Evolutionary conservation across 2,888 invertebrate genomes (phyloP), one percentile per base, ranked within the genome.

Genomic region (Watsonalla cultraria): DNA sequence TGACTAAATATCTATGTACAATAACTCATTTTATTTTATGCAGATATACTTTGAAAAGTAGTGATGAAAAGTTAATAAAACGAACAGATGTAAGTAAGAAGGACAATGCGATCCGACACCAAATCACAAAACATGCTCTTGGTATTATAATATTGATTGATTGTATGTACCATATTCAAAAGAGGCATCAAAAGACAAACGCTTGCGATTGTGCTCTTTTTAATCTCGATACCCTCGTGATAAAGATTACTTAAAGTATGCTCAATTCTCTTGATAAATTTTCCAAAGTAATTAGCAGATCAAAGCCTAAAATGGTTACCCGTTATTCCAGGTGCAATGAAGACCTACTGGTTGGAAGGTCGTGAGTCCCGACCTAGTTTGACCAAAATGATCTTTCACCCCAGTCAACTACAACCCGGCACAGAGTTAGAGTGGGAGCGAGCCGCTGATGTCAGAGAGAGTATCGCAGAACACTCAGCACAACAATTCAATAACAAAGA

Each of bases 281-380:
- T n/a, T n/a, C n/a, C n/a, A n/a, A n/a, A n/a, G n/a, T n/a, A n/a
- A n/a, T n/a, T n/a, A 42, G 2, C 7, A 9, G 2, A 2, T 11
- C 42, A 42, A 42, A 7, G 42, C 5, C 42, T 42, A 9, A 2
- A 4, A 42, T 24, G 24, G 24, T 24, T 24, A 1, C 24, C 24
- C 45, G 13, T 42, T 42, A 11, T 73, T 70, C 46, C 77, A 95
- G 95, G 95, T 51, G 90, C 92, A 53, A 97, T 97, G 96, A 97
- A 96, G 84, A 97, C 97, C 0, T 97, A 96, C 78, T 97, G 97
- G 97, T 84, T 97, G 54, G 93, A 94, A 73, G 94, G 94, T 45
- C 92, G 95, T 52, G 94, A 95, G 66, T 92, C 93, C 46, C 90
- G 96, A 34, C 90, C 93, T 5, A 92, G 93, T 45, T 78, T 91